Evolutionary conservation across 2,113 vertebrate species (phyloP).

Genomic region (Pangasianodon gigas): DNA sequence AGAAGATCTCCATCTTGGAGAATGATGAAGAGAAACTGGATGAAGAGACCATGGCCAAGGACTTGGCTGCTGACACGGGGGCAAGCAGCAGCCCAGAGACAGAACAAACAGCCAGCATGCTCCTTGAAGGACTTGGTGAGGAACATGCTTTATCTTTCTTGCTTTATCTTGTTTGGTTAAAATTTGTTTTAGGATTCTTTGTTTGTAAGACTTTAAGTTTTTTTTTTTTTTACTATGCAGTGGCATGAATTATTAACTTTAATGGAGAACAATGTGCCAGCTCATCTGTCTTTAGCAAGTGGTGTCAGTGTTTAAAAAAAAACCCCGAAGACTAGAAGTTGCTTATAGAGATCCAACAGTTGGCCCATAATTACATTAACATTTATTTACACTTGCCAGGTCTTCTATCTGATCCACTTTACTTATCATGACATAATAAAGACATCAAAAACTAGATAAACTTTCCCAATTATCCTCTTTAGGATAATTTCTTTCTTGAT

Average conservation of each 20-base stretch:
- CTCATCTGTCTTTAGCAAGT: too few relatives aligned
- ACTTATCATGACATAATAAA: neutral
- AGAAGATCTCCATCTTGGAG: conserved; percentile 55
- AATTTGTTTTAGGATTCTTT: neutral
- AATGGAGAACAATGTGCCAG: too few relatives aligned
- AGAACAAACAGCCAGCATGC: conserved; percentile 78
- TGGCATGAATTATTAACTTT: too few relatives aligned
- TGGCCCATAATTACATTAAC: neutral
- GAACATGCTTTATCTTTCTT: neutral
- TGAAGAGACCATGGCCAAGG: conserved; percentile 62
- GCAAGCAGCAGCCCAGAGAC: conserved; percentile 63
- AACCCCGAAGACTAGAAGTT: neutral
- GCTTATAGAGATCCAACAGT: neutral
- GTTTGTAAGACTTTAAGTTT: neutral
- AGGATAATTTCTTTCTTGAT: too few relatives aligned
- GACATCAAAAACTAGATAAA: neutral
- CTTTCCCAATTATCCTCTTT: too few relatives aligned
- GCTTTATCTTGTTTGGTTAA: too few relatives aligned
- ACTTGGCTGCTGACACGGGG: conserved; percentile 63
- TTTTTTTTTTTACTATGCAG: too few relatives aligned
- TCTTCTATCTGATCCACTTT: neutral
- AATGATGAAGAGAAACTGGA: conserved; percentile 56
- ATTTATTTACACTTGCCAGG: neutral
- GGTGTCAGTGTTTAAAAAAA: neutral
- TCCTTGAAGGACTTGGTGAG: conserved; percentile 80